These are phyloP conservation scores for Cyphomyrus plagiostoma DNA, from an alignment of 2,113 vertebrate genomes.

Conservation along the genomic window DNA sequence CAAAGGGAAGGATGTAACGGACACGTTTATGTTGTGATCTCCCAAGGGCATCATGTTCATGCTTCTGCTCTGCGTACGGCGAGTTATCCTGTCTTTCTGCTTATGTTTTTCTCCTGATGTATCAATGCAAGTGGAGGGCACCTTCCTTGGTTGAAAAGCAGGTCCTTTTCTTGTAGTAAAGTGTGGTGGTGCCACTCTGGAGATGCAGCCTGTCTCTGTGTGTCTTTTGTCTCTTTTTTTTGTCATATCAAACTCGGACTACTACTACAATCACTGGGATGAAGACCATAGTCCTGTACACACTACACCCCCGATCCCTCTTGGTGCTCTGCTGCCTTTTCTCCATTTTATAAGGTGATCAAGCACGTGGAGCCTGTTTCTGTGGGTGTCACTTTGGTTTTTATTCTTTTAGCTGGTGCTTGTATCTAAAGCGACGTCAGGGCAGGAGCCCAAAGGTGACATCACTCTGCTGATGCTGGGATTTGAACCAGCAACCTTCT, in stretches of 20 bases:
- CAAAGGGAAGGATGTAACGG: neutral
- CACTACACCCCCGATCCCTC: neutral
- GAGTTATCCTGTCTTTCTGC: neutral
- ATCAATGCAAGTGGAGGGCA: constrained; percentile 4
- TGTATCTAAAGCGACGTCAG: neutral
- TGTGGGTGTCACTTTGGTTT: neutral
- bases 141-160: constrained; percentile 5
- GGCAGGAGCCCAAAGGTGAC: neutral
- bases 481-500: neutral
- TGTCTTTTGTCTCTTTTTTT: neutral
- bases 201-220: neutral
- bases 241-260: neutral
- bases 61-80: neutral
- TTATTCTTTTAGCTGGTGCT: neutral
- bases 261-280: neutral
- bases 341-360: neutral
- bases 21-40: constrained; percentile 5
- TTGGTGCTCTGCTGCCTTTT: neutral
- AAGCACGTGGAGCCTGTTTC: neutral
- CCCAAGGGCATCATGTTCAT: neutral
- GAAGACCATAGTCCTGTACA: neutral
- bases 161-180: constrained; percentile 19
- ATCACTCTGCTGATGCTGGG: neutral
- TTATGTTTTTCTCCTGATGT: constrained; percentile 15
- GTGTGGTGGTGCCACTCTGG: constrained; percentile 3